phyloP scores from a whole-genome alignment of 53 echinoderm and acorn worm species.

The Astropecten irregularis region DNA sequence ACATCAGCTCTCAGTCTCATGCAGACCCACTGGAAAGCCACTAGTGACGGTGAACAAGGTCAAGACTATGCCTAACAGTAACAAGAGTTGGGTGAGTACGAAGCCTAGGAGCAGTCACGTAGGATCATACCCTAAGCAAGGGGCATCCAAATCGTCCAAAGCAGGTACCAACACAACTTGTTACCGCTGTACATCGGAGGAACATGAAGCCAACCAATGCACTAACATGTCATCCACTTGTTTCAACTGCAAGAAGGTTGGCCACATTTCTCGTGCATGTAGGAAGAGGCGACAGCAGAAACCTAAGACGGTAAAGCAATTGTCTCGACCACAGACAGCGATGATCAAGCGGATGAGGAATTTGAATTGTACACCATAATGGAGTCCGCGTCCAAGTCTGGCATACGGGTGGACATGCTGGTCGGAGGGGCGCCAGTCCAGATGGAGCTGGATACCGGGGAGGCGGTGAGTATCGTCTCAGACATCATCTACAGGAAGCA shows the following conservation, averaged over 20 bases:
- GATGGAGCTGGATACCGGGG: slow-evolving; percentile 62
- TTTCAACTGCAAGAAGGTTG: slow-evolving; percentile 51
- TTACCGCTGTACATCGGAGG: slow-evolving; percentile 34
- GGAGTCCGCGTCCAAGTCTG: background rate
- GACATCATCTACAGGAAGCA: background rate
- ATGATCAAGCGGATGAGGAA: background rate
- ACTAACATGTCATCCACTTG: background rate
- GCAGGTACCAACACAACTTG: background rate
- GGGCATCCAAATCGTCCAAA: too few relatives aligned
- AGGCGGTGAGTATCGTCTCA: slow-evolving; percentile 42
- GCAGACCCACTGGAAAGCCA: too few relatives aligned
- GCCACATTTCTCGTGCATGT: slow-evolving; percentile 61
- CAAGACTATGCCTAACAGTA: background rate
- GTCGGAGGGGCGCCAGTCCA: slow-evolving; percentile 8
- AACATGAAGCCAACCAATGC: background rate
- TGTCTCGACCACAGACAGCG: too few relatives aligned
- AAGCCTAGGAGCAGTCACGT: too few relatives aligned
- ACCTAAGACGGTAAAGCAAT: slow-evolving; percentile 1
- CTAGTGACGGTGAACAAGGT: background rate
- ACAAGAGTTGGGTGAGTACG: too few relatives aligned
- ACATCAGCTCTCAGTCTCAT: background rate
- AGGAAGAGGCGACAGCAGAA: slow-evolving; percentile 29
- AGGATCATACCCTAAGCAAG: too few relatives aligned
- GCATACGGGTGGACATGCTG: background rate
- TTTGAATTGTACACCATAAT: slow-evolving; percentile 40